Conservation (phyloP, 1,140 invertebrate species). For the Drosophila suzukii region DNA sequence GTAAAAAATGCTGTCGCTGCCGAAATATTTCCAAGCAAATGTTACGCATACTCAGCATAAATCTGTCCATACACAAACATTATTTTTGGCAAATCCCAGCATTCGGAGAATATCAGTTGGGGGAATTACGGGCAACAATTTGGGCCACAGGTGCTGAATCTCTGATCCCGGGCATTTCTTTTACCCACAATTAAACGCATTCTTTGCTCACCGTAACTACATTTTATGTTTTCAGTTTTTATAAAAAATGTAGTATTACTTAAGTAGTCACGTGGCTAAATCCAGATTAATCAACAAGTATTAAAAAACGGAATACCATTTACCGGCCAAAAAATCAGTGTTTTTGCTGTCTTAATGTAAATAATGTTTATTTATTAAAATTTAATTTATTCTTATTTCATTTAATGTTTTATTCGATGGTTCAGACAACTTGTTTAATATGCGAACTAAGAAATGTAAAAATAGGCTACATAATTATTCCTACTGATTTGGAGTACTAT, state of each 20-base stretch:
- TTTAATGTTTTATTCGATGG: too few species aligned
- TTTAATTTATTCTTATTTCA: too few species aligned
- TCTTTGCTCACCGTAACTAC: constrained; percentile 31
- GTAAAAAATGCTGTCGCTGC: constrained; percentile 24
- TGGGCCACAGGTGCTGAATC: constrained; percentile 70
- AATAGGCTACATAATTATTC: too few species aligned
- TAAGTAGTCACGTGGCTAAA: constrained; percentile 2
- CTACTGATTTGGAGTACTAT: too few species aligned
- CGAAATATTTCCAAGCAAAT: constrained; percentile 64
- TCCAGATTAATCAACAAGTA: neutral
- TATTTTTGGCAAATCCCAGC: constrained; percentile 32
- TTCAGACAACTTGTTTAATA: too few species aligned
- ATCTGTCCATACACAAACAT: constrained; percentile 68
- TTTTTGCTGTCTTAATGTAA: too few species aligned
- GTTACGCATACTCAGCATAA: constrained; percentile 79
- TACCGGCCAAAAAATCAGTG: too few species aligned
- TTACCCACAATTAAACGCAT: constrained; percentile 64
- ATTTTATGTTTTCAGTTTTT: constrained; percentile 8
- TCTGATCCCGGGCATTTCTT: constrained; percentile 7
- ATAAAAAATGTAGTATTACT: neutral
- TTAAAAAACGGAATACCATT: neutral
- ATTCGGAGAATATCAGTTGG: constrained; percentile 6
- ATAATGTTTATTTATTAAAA: too few species aligned
- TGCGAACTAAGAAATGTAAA: neutral
- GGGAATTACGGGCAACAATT: constrained; percentile 24